Conservation (phyloP, 2,797 vertebrate genomes). For the Artibeus lituratus region DNA sequence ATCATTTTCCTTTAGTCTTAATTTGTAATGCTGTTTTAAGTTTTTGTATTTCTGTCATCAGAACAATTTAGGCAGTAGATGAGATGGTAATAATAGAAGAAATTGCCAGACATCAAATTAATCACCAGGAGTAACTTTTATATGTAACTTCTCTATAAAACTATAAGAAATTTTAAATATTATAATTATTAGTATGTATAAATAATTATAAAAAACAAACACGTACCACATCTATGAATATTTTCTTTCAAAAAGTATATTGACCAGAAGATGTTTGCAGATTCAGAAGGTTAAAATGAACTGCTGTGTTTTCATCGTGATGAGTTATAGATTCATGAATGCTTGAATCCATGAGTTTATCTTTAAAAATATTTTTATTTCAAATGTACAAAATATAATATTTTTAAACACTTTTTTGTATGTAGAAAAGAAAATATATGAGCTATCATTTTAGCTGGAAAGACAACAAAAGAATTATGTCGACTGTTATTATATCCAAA, state of each 20-base stretch:
- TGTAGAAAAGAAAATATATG: background rate
- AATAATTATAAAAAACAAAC: background rate
- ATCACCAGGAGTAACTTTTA: background rate
- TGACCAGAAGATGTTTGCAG: background rate
- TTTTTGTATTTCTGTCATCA: background rate
- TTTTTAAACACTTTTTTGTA: background rate
- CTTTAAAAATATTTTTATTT: constrained; percentile 11
- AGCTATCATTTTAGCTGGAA: constrained; percentile 31
- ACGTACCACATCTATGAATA: accelerated
- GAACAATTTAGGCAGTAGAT: background rate
- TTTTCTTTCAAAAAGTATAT: background rate
- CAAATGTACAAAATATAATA: background rate
- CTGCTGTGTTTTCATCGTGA: background rate
- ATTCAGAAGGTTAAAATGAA: background rate
- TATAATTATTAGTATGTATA: background rate
- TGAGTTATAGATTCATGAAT: background rate
- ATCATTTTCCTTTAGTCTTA: background rate
- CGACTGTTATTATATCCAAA: constrained; percentile 12
- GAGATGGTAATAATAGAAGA: background rate
- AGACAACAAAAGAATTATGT: constrained; percentile 30
- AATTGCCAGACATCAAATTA: background rate
- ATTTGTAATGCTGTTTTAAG: background rate
- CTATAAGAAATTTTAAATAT: background rate
- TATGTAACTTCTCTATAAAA: background rate
- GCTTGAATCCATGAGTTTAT: constrained; percentile 31